phyloP scores from a whole-genome alignment of 2,797 vertebrate genomes.

The Sus cebifrons region DNA sequence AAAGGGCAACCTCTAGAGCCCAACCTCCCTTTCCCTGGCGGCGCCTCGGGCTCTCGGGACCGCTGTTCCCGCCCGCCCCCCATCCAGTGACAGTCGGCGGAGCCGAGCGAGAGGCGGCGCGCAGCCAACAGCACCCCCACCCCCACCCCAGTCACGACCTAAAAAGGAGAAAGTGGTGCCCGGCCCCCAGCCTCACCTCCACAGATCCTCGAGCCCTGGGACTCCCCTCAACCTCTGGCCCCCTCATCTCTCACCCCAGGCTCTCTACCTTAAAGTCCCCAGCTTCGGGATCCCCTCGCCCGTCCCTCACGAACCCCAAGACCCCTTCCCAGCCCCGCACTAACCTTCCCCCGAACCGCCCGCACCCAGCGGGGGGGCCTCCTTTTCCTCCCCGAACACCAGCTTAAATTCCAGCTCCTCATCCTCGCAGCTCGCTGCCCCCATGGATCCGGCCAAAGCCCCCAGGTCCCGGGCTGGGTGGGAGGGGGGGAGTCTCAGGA shows the following conservation, averaged over 20 bases:
- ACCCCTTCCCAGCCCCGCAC: slow-evolving; percentile 79
- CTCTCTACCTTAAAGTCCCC: not conserved
- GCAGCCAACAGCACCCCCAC: slow-evolving; percentile 78
- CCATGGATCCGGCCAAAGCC: slow-evolving; percentile 90
- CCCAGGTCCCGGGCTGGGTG: slow-evolving; percentile 75
- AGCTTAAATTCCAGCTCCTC: slow-evolving; percentile 97
- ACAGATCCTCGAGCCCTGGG: slow-evolving; percentile 35
- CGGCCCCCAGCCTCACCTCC: slow-evolving; percentile 79
- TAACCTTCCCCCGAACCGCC: slow-evolving; percentile 88
- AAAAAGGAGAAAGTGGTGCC: slow-evolving; percentile 85
- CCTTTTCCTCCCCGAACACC: slow-evolving; percentile 97
- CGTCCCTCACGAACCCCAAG: slow-evolving; percentile 9
- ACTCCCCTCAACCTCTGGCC: slow-evolving; percentile 49
- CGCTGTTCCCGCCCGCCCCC: slow-evolving; percentile 41
- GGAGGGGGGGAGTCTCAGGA: slow-evolving; percentile 78
- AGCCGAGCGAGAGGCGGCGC: slow-evolving; percentile 73
- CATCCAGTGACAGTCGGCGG: slow-evolving; percentile 55
- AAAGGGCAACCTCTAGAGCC: slow-evolving; percentile 1
- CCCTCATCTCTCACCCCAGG: slow-evolving; percentile 39
- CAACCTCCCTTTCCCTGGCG: slow-evolving; percentile 54
- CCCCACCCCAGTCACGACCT: slow-evolving; percentile 80
- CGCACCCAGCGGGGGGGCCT: slow-evolving; percentile 90
- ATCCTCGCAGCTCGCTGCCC: slow-evolving; percentile 96
- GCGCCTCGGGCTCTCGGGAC: slow-evolving; percentile 54
- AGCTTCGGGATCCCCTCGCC: not conserved